Evolutionary conservation across 2,888 invertebrate genomes (phyloP), one percentile per base, ranked within the genome.

Genomic region (Electrophaes corylata): DNA sequence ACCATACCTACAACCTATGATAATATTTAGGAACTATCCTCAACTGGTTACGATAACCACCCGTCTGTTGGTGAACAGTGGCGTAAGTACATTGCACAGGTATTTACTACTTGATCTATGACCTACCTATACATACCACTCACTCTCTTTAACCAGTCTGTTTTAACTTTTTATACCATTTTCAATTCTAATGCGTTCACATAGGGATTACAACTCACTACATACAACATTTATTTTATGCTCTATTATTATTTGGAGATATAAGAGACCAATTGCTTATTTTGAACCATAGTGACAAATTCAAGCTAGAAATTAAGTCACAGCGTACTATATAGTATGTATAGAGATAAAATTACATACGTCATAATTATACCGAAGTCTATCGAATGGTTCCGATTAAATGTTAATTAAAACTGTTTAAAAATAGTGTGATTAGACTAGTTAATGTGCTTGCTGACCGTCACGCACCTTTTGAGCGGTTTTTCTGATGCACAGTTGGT

Each of bases 81-180:
- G 12, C 35, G 35, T 35, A 35, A 35, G 35, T 35, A 35, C 6
- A 35, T 35, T 35, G 8, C 37, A 16, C 16, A 37, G n/a, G 37
- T 37, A 2, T 37, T 16, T 37, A 33, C 26, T 23, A 33, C 12
- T n/a, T 26, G 3, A 16, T 8, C 14, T 19, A 23, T 2, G 33
- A 33, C 12, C 4, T 33, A 33, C 2, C 29, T 44, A 29, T 14
- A 35, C 4, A 2, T 35, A 14, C 12, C 14, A 5, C 16, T 31
- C n/a, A 16, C 14, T 16, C 37, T 37, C 31, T 18, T 45, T 19
- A 5, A 45, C 43, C 23, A 43, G 43, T 23, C 43, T 16, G 43
- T 26, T 43, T 23, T 23, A 43, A 12, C 16, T 29, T 39, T 19
- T 11, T 16, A 4, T 18, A 16, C 16, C 3, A 19, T 39, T 39